Base-by-base conservation (phyloP, 1,140 invertebrate species). In the Bombus terrestris region DNA sequence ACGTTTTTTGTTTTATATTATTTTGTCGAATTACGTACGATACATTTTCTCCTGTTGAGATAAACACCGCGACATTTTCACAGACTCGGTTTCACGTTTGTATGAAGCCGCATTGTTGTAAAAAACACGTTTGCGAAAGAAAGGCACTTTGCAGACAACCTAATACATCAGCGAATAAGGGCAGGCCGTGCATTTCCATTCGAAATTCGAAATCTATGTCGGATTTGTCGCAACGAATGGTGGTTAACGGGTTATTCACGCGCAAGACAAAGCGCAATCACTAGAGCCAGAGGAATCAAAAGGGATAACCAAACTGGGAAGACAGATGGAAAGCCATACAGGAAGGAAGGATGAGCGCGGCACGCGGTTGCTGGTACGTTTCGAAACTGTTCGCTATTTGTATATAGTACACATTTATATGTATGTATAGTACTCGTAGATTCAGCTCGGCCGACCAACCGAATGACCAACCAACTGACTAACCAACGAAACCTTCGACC, bases 401-500 rank as follows among this genome's bases (percentile, higher is more conserved):
- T 68, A 18, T 71, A 32, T 28, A 69, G 37, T 25, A 39, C 5
- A 0, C 37, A 22, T 25, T 68, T 68, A 18, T 53, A 22, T 22
- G 18, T 53, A 22, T 8, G 5, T 53, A 2, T 53, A 22, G 47
- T 53, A 1, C 22, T 37, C 68, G 37, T 71, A 39, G 37, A 39
- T 71, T 25, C 35, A 37, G 22, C 18, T 71, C 25, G 4, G 10
- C 25, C 1, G 12, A 39, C 68, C 68, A 71, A 39, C 25, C 68
- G 35, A 71, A 71, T 28, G 68, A 71, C 37, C 68, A 4, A 39
- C 37, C 25, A 71, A 39, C 37, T 39, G 25, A 71, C 68, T 39
- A 71, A 39, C 37, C 35, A 71, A 71, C 25, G 68, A 71, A 39
- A 71, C 37, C 68, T 71, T 71, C 37, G 37, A 71, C 37, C 68